Evolutionary conservation across 1,140 invertebrate species (phyloP).

Genomic region (Tetramorium simillimum): DNA sequence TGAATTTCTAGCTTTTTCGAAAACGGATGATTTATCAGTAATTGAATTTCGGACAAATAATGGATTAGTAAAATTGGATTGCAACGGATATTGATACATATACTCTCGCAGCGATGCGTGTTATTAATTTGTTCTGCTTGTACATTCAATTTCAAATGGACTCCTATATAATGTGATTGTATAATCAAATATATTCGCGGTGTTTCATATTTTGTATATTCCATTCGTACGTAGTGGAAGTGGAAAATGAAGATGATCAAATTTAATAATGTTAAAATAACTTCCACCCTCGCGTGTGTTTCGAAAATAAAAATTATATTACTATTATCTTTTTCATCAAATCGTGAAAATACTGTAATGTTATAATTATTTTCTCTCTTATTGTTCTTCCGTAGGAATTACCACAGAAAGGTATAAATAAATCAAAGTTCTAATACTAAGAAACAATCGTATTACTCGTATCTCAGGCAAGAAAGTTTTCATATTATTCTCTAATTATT

Average conservation of each 20-base stretch:
- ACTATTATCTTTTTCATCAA: background rate
- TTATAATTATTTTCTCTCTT: background rate
- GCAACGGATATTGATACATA: background rate
- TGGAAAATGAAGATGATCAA: slow-evolving; percentile 8
- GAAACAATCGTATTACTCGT: background rate
- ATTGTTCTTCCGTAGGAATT: background rate
- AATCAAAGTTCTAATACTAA: background rate
- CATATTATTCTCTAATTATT: background rate
- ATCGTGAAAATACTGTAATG: background rate
- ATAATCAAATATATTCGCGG: background rate
- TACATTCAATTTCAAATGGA: slow-evolving; percentile 5
- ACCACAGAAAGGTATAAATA: background rate
- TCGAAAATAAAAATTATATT: background rate
- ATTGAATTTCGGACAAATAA: slow-evolving; percentile 38
- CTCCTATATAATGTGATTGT: background rate
- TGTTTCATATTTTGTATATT: slow-evolving; percentile 1
- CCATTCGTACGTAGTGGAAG: background rate
- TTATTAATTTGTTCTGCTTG: slow-evolving; percentile 6
- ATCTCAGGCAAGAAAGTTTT: background rate
- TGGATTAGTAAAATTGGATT: slow-evolving; percentile 51
- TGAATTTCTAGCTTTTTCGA: slow-evolving; percentile 41
- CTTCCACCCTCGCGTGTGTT: background rate
- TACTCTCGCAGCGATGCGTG: background rate
- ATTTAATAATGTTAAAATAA: background rate
- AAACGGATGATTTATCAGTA: slow-evolving; percentile 26